phyloP scores from a whole-genome alignment of 1,140 invertebrate species.

The Drosophila ercepeae region DNA sequence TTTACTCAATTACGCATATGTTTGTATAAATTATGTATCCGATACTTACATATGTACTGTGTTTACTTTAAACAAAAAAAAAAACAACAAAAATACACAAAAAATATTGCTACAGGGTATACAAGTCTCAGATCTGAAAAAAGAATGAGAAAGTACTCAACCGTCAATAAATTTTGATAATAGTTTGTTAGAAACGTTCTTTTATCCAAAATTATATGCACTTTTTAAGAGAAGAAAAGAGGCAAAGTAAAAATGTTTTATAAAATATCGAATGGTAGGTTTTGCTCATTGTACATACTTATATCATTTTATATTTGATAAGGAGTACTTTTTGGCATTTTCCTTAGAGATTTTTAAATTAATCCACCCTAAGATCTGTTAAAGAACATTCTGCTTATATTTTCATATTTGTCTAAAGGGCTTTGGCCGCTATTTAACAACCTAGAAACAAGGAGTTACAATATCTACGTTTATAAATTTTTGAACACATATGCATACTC shows the following conservation, averaged over 20 bases:
- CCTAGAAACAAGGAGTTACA: conserved; percentile 5
- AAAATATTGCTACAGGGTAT: conserved; percentile 51
- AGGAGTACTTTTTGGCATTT: conserved; percentile 53
- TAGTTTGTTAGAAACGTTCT: conserved; percentile 54
- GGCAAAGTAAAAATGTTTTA: conserved; percentile 33
- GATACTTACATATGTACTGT: conserved; percentile 49
- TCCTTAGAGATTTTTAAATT: conserved; percentile 33
- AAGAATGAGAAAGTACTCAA: conserved; percentile 36
- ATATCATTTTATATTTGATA: conserved; percentile 72
- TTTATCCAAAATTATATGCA: conserved; percentile 63
- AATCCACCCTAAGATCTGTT: conserved; percentile 11
- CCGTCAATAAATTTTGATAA: conserved; percentile 48
- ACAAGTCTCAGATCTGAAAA: conserved; percentile 37
- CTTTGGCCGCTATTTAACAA: conserved; percentile 1
- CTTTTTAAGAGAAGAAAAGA: conserved; percentile 18
- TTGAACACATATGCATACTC: conserved; percentile 31
- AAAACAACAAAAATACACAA: conserved; percentile 26
- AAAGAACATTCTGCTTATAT: conserved; percentile 11
- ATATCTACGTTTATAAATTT: conserved; percentile 23
- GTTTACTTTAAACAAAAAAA: conserved; percentile 33
- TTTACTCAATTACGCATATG: conserved; percentile 44
- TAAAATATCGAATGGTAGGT: conserved; percentile 55
- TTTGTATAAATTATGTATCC: conserved; percentile 55
- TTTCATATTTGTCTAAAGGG: conserved; percentile 8
- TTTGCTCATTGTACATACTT: conserved; percentile 73